These are phyloP conservation scores for Nemotelus pantherinus DNA, from an alignment of 2,888 invertebrate genomes.

Conservation along the genomic window DNA sequence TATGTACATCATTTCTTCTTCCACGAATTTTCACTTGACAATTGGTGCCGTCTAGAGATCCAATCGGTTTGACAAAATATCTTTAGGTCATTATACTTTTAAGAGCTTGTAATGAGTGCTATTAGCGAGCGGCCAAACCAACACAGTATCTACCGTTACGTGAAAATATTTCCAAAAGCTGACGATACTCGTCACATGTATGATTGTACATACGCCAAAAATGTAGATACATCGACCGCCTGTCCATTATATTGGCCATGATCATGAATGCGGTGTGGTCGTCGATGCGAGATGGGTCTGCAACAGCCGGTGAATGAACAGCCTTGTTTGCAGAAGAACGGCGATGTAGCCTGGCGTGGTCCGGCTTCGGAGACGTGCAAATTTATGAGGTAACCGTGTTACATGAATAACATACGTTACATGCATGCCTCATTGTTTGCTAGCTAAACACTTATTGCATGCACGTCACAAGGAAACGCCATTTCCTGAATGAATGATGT, in stretches of 20 bases:
- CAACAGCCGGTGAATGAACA: background rate
- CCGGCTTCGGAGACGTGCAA: background rate
- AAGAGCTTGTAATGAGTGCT: slow-evolving; percentile 15
- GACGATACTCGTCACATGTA: background rate
- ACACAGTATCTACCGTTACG: background rate
- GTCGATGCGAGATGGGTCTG: background rate
- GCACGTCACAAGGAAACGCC: slow-evolving; percentile 31
- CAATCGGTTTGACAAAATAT: too few species aligned
- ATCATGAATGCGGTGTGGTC: background rate
- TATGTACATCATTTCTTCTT: too few species aligned
- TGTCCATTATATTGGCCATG: background rate
- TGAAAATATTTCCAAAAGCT: slow-evolving; percentile 22
- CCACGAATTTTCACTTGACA: too few species aligned
- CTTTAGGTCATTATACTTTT: slow-evolving; percentile 10
- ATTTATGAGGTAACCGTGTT: slow-evolving; percentile 40
- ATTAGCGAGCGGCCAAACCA: slow-evolving; percentile 12
- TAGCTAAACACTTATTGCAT: slow-evolving; percentile 24
- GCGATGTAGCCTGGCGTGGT: background rate
- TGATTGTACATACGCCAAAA: background rate
- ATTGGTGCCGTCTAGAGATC: too few species aligned
- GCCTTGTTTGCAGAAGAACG: slow-evolving; percentile 19
- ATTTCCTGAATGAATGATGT: slow-evolving; percentile 31
- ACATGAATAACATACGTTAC: slow-evolving; percentile 37
- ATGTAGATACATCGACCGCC: background rate
- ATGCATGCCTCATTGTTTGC: slow-evolving; percentile 24